phyloP scores from a whole-genome alignment of 2,113 vertebrate genomes.

The Columbina picui region DNA sequence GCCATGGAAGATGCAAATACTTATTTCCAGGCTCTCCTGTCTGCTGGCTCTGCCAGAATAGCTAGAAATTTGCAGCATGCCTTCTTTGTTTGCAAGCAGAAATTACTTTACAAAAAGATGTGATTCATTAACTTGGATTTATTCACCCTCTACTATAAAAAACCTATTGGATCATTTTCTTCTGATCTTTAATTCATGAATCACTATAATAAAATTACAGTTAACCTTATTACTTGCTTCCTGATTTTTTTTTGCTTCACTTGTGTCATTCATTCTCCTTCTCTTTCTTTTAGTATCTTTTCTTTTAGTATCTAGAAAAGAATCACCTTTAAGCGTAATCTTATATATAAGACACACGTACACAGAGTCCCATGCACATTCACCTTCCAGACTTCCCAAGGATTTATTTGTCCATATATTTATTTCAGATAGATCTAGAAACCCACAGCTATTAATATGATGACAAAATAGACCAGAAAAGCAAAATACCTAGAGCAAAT shows the following conservation, averaged over 20 bases:
- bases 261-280: fast-evolving
- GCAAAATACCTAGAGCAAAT: neutral
- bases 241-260: neutral
- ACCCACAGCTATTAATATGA: neutral
- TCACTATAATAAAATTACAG: neutral
- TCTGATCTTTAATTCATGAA: neutral
- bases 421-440: neutral
- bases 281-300: neutral
- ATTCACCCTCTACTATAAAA: neutral
- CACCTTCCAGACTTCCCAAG: neutral
- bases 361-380: fast-evolving
- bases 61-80: neutral
- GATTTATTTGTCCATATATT: neutral
- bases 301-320: neutral
- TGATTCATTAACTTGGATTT: neutral
- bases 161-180: fast-evolving
- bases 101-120: neutral
- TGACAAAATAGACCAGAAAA: neutral
- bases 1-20: neutral
- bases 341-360: too few species aligned
- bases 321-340: neutral
- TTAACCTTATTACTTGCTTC: neutral
- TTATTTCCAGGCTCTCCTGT: neutral
- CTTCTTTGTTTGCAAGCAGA: neutral
- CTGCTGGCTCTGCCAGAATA: neutral